A percentile compares a stretch with the other conserved stretches of the same genome.
Evolutionary conservation across 1,140 invertebrate genomes (phyloP).

Genomic region (Ridgeia piscesae): DNA sequence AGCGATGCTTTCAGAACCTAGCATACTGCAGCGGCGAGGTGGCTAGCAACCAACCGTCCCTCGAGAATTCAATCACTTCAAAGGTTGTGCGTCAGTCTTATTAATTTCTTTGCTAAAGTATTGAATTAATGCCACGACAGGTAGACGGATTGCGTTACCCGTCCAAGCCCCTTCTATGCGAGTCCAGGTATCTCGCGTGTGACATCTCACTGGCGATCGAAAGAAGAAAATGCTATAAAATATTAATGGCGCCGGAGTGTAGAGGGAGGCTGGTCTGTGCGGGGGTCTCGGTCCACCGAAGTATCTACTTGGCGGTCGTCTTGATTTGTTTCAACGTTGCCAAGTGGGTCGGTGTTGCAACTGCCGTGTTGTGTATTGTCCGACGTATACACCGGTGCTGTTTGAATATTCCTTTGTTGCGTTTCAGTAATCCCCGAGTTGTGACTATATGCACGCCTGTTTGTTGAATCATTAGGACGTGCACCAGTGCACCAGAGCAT

Average conservation of each 20-base stretch:
- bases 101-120: slow-evolving; percentile 1
- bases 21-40: not conserved
- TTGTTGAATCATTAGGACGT: not conserved
- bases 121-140: not conserved
- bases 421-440: not conserved
- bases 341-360: not conserved
- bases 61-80: not conserved
- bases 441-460: not conserved
- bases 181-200: not conserved
- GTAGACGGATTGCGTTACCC: not conserved
- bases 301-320: not conserved
- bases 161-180: not conserved
- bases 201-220: not conserved
- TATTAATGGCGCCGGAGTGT: not conserved
- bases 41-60: not conserved
- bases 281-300: not conserved
- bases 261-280: not conserved
- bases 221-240: not conserved
- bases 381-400: too few species aligned
- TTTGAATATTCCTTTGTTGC: not conserved
- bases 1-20: not conserved
- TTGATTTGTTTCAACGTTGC: not conserved
- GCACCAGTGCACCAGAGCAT: not conserved
- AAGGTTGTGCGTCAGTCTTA: not conserved
- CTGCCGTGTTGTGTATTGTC: not conserved